A percentile compares a stretch with the other conserved stretches of the same genome.
These are phyloP conservation scores for Glandiceps talaboti DNA, from an alignment of 53 echinoderm and acorn worm genomes.

Conservation along the genomic window DNA sequence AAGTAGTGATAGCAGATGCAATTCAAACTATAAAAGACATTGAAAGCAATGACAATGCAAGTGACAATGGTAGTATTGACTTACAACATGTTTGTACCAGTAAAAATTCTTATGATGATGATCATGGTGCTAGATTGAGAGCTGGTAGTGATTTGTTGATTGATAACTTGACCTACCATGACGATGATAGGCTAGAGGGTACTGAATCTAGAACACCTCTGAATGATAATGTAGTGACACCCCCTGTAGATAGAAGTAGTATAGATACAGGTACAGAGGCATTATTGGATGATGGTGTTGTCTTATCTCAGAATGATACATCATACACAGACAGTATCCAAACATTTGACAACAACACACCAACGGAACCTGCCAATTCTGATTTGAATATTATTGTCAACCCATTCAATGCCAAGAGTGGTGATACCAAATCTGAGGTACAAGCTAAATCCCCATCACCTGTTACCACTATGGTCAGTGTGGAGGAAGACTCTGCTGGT, in stretches of 20 bases:
- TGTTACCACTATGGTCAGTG: conserved; percentile 22
- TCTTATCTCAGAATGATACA: neutral
- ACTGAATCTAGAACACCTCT: no score
- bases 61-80: neutral
- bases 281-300: neutral
- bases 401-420: conserved; percentile 30
- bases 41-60: conserved; percentile 18
- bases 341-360: neutral
- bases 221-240: neutral
- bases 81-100: neutral
- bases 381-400: conserved; percentile 35
- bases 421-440: neutral
- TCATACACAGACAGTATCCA: neutral
- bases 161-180: neutral
- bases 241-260: neutral
- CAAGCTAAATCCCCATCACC: neutral
- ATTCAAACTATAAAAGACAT: conserved; percentile 56
- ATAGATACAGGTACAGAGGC: neutral
- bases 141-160: neutral
- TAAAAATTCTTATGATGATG: neutral
- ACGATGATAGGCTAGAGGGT: no score
- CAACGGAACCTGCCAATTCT: neutral
- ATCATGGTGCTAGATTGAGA: neutral
- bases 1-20: conserved; percentile 46
- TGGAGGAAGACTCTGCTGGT: conserved; percentile 13